Percentiles rank a stretch among this genome's conserved stretches.
Conservation (phyloP, 2,888 invertebrate species). For the Eulithis testata region DNA sequence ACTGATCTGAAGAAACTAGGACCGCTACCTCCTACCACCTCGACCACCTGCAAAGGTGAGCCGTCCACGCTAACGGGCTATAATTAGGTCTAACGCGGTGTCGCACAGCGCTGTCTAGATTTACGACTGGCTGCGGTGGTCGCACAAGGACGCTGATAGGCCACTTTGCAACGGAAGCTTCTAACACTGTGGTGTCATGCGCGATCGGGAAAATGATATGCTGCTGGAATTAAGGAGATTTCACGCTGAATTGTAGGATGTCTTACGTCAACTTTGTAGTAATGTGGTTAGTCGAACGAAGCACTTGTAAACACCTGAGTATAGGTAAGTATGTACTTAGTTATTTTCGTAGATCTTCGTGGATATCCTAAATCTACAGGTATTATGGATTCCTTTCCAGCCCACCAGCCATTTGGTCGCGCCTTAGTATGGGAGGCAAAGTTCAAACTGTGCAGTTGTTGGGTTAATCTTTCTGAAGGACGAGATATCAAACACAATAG, state of each 20-base stretch:
- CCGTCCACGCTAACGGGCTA: conserved; percentile 59
- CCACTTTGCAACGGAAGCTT: conserved; percentile 36
- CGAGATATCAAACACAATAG: too few relatives aligned
- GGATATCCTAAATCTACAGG: too few relatives aligned
- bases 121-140: conserved; percentile 51
- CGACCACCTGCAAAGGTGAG: conserved; percentile 44
- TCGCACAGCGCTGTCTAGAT: conserved; percentile 53
- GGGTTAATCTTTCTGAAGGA: too few relatives aligned
- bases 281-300: too few relatives aligned
- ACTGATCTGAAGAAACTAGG: neutral
- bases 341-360: too few relatives aligned
- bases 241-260: neutral
- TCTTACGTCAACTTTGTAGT: too few relatives aligned
- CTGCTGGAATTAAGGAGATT: conserved; percentile 7
- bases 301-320: too few relatives aligned
- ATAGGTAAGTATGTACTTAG: too few relatives aligned
- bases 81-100: conserved; percentile 71
- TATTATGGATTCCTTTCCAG: too few relatives aligned
- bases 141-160: conserved; percentile 38
- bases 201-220: conserved; percentile 18
- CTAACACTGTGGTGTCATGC: conserved; percentile 26
- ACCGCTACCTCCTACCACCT: conserved; percentile 25
- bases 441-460: too few relatives aligned
- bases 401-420: too few relatives aligned
- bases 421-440: too few relatives aligned